Conservation (phyloP, 2,888 invertebrate genomes). For the Temnothorax unifasciatus region DNA sequence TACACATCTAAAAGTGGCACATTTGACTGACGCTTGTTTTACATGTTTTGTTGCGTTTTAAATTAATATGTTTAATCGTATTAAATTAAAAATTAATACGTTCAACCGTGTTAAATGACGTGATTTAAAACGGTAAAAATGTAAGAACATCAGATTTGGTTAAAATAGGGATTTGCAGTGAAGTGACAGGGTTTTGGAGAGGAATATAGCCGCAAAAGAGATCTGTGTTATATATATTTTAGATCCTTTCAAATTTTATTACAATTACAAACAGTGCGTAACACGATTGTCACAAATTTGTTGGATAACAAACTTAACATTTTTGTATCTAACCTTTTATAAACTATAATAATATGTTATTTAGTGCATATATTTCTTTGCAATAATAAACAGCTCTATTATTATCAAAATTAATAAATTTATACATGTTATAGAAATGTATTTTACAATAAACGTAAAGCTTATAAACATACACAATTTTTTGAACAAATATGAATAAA, state of each 20-base stretch:
- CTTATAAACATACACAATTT: neutral
- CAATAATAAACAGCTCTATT: neutral
- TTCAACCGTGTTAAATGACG: no score
- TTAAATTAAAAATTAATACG: no score
- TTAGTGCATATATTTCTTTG: neutral
- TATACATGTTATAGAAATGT: neutral
- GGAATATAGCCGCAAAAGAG: neutral
- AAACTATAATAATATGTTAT: neutral
- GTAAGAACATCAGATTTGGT: no score
- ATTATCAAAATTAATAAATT: neutral
- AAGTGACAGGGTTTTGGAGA: neutral
- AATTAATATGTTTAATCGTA: no score
- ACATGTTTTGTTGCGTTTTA: no score
- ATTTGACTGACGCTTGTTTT: no score
- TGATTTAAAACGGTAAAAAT: no score
- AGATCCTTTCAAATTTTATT: neutral
- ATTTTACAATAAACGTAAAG: neutral
- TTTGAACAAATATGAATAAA: neutral
- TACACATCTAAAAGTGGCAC: no score
- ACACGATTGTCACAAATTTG: neutral
- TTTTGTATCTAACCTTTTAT: neutral
- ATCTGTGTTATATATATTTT: neutral
- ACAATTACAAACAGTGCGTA: neutral
- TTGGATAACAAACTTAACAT: neutral
- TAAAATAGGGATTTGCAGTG: no score